Percentiles rank a stretch among this genome's conserved stretches.
Evolutionary conservation across 1,140 invertebrate species (phyloP).

Genomic region (Drosophila bipectinata): DNA sequence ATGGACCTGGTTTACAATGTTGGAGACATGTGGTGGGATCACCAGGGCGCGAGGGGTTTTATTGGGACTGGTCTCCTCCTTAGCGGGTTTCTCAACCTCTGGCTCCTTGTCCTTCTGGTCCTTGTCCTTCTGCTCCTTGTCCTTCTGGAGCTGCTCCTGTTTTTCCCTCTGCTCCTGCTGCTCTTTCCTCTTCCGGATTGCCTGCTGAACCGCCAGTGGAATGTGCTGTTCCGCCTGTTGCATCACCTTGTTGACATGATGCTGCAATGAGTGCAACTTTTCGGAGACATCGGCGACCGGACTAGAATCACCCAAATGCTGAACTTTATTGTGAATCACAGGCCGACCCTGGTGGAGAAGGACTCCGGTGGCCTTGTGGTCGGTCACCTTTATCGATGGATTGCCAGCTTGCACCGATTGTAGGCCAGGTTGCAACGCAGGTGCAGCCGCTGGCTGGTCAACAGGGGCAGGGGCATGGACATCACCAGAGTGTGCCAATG

Average conservation of each 20-base stretch:
- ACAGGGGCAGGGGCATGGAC: conserved; percentile 34
- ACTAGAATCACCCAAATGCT: conserved; percentile 41
- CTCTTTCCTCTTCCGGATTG: conserved; percentile 52
- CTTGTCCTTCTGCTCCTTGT: conserved; percentile 12
- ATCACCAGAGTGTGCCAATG: conserved; percentile 51
- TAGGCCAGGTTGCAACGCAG: conserved; percentile 50
- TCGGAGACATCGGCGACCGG: conserved; percentile 51
- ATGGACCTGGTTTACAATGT: conserved; percentile 27
- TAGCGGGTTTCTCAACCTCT: background rate
- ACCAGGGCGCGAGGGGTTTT: conserved; percentile 38
- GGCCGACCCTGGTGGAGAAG: conserved; percentile 40
- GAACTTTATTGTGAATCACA: conserved; percentile 58
- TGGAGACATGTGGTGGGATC: conserved; percentile 16
- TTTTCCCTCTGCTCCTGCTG: conserved; percentile 29
- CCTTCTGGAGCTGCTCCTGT: conserved; percentile 27
- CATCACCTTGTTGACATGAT: conserved; percentile 67
- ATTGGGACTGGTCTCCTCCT: background rate
- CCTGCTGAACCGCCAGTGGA: conserved; percentile 59
- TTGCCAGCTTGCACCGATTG: conserved; percentile 47
- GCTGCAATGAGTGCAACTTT: conserved; percentile 63
- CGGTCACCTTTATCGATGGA: conserved; percentile 59
- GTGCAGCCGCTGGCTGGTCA: conserved; percentile 48
- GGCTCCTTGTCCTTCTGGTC: background rate
- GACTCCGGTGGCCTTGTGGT: conserved; percentile 63
- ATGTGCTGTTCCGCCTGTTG: conserved; percentile 69